Base-by-base conservation (phyloP, 2,888 invertebrate species). In the Oscheius onirici region DNA sequence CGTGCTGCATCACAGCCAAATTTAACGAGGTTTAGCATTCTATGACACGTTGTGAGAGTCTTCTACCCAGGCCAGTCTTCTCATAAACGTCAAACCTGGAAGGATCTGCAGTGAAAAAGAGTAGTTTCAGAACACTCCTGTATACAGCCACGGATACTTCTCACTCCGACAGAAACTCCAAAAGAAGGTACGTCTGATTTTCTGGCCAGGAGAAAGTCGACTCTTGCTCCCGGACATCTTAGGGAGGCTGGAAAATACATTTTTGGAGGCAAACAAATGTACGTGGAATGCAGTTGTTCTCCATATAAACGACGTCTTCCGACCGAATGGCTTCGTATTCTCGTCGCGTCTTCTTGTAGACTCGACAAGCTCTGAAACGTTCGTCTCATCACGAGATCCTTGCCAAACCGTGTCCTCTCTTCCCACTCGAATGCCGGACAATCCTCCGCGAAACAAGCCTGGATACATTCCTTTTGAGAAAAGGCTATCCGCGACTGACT, bases 231-330 rank as follows among this genome's bases (percentile, higher is more conserved):
- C 10, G 69, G 69, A 28, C 75, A 75, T 20, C 75, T 73, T 13
- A 34, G 24, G 2, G 57, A 57, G 0, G 69, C 72, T 72, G 17
- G 13, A 41, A 71, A 5, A 3, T 24, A 2, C 3, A 6, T 54
- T n/a, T 51, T 15, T 26, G 26, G 61, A n/a, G 1, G 34, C 22
- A 22, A 43, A 10, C 34, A 44, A 44, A 70, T 65, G 84, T 83
- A 90, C 90, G 89, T 78, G 88, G 87, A n/a, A 89, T 88, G 80
- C 90, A 90, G 80, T 89, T 89, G 83, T 90, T 90, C 80, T 90
- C 90, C 84, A 90, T 88, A 82, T 90, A 90, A 78, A 90, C 89
- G 52, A 89, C 87, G n/a, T 88, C 74, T 15, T 66, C 46, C 8
- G 67, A 57, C 28, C 34, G 54, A n/a, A 46, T 46, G 1, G 49